phyloP scores from a whole-genome alignment of 2,113 vertebrate genomes.

The Heterochromis multidens region DNA sequence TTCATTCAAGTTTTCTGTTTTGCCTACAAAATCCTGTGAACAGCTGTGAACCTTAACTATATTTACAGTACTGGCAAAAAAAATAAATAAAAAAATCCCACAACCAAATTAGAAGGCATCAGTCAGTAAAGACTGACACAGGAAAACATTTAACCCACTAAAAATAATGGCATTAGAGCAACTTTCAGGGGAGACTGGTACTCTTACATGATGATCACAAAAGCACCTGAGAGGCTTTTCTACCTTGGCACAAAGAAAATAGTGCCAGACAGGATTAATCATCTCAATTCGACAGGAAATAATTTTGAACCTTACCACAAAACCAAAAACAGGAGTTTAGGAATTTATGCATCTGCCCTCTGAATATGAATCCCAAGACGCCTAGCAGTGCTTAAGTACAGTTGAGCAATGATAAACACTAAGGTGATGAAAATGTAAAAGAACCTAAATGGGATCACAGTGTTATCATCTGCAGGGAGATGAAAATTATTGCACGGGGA shows the following conservation, averaged over 20 bases:
- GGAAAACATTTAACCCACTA: no score
- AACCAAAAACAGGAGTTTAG: not conserved
- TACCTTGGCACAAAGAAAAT: not conserved
- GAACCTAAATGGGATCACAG: not conserved
- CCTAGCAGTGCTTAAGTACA: no score
- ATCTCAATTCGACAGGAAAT: not conserved
- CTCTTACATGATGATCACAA: not conserved
- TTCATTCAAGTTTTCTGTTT: not conserved
- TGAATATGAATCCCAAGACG: no score
- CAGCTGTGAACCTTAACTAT: not conserved
- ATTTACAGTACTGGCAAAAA: not conserved
- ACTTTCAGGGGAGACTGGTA: not conserved
- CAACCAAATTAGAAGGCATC: no score
- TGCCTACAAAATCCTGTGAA: not conserved
- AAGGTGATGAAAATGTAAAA: not conserved
- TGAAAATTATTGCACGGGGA: not conserved
- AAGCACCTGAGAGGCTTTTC: not conserved
- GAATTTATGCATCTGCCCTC: no score
- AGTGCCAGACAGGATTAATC: not conserved
- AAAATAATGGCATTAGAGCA: not conserved
- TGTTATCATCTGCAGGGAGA: not conserved
- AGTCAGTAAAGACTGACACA: no score
- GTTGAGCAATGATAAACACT: not conserved
- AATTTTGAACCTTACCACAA: not conserved
- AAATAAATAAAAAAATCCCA: no score